Evolutionary conservation across 2,113 vertebrate species (phyloP), one percentile per base, ranked within the genome.

Genomic region (Athene cunicularia): DNA sequence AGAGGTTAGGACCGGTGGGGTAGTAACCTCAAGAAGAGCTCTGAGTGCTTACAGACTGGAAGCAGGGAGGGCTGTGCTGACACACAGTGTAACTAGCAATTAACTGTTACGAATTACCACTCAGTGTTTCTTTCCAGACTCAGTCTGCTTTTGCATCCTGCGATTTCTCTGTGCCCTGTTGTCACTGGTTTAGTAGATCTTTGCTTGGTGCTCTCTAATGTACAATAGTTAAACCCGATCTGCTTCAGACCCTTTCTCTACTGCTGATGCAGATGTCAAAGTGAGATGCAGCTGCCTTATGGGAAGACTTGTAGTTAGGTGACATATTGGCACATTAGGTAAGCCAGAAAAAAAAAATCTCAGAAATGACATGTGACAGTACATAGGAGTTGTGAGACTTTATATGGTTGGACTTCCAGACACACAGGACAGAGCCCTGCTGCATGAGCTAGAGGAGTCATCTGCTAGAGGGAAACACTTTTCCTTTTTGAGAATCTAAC

Each of bases 311-410:
- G 7, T 37, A 35, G 13, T 37, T 53, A 56, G 58, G 58, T 50
- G 58, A 33, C 3, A 4, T 37, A 27, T 13, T 41, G 33, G 21
- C 18, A 55, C 0, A 0, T 33, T 50, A 21, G 39, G 39, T 56
- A 24, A 88, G 62, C 32, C 28, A 24, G 45, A 45, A 88, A 45
- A 27, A 71, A 91, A 75, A 37, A n/a, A 33, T 28, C n/a, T 75
- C 39, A 32, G 67, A 71, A 88, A 66, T 71, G 1, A 35, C 5
- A 56, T 28, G 4, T 41, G 68, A 56, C 52, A 45, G 20, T 41
- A 32, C 18, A 52, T 2, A 4, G 12, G 67, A 74, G 45, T 26
- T 26, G n/a, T 28, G 73, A 71, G 27, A 75, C 16, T 73, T 81
- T 22, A 9, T 52, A 30, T 33, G 52, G 33, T 20, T 45, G 58